Conservation (phyloP, 2,113 vertebrate species). For the Gallinago media region DNA sequence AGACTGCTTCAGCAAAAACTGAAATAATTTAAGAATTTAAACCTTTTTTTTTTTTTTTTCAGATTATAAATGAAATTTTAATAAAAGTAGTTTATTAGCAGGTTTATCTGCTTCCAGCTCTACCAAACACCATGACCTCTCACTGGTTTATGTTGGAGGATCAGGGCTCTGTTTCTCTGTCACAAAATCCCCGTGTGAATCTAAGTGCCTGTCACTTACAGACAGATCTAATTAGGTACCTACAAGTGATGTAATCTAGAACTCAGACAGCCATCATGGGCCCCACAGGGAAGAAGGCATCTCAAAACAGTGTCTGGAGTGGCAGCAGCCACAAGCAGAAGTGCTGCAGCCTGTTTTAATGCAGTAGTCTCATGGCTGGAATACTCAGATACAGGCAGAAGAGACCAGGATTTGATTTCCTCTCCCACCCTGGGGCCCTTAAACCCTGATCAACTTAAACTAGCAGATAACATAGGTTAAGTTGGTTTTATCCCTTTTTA, state of each 20-base stretch:
- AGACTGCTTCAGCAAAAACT: neutral
- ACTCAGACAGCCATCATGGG: rapidly evolving
- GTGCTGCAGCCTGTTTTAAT: neutral
- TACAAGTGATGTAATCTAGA: neutral
- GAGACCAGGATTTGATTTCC: neutral
- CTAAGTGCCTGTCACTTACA: neutral
- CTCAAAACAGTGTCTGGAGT: neutral
- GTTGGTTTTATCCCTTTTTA: neutral
- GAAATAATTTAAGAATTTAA: neutral
- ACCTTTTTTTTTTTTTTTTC: neutral
- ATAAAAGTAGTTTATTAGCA: neutral
- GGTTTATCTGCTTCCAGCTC: neutral
- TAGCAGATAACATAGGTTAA: neutral
- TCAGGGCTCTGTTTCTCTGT: neutral
- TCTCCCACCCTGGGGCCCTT: neutral
- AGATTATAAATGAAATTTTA: neutral
- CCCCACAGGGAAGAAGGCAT: neutral
- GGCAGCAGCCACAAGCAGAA: neutral
- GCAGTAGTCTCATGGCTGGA: rapidly evolving
- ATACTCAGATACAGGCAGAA: neutral
- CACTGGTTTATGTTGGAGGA: neutral
- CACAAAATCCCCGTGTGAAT: rapidly evolving
- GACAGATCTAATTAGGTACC: neutral
- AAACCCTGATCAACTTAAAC: neutral
- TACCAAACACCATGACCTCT: neutral